A percentile compares a stretch with the other conserved stretches of the same genome.
Conservation (phyloP, 2,888 invertebrate genomes). For the Orthonevra nobilis region DNA sequence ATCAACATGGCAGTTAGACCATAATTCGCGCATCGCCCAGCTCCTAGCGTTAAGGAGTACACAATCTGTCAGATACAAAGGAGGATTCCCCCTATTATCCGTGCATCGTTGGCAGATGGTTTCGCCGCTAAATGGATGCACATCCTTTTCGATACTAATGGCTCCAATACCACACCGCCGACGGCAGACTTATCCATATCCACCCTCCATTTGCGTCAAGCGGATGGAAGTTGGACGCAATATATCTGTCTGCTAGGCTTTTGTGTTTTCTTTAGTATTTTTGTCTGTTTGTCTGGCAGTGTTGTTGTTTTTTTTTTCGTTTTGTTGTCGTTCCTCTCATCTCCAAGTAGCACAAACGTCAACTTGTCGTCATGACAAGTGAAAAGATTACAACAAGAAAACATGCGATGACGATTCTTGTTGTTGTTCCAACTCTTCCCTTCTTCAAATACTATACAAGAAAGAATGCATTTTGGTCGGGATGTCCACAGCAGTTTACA, state of each 20-base stretch:
- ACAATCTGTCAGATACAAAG: slow-evolving; percentile 31
- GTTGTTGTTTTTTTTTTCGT: slow-evolving; percentile 45
- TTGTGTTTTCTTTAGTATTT: slow-evolving; percentile 46
- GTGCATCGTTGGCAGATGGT: slow-evolving; percentile 56
- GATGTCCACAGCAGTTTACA: too few relatives aligned
- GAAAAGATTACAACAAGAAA: slow-evolving; percentile 5
- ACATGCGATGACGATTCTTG: slow-evolving; percentile 2
- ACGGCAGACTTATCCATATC: slow-evolving; percentile 32
- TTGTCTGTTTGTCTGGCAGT: slow-evolving; percentile 49
- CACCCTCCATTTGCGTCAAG: slow-evolving; percentile 12
- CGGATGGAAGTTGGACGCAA: slow-evolving; percentile 57
- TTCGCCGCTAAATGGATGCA: slow-evolving; percentile 56
- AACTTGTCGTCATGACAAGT: slow-evolving; percentile 58
- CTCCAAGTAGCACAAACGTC: slow-evolving; percentile 50
- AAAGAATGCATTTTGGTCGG: slow-evolving; percentile 31
- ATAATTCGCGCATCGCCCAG: slow-evolving; percentile 26
- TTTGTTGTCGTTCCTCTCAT: slow-evolving; percentile 26
- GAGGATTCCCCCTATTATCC: slow-evolving; percentile 25
- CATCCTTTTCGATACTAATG: slow-evolving; percentile 57
- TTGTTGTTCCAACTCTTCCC: slow-evolving; percentile 23
- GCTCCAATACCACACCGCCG: slow-evolving; percentile 12
- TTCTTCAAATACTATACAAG: too few relatives aligned
- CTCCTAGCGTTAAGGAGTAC: slow-evolving; percentile 19
- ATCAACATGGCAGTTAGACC: slow-evolving; percentile 49
- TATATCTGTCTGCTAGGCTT: slow-evolving; percentile 58